A percentile compares a stretch with the other conserved stretches of the same genome.
These are phyloP conservation scores for Xiphophorus birchmanni DNA, from an alignment of 2,797 vertebrate species.

Conservation along the genomic window DNA sequence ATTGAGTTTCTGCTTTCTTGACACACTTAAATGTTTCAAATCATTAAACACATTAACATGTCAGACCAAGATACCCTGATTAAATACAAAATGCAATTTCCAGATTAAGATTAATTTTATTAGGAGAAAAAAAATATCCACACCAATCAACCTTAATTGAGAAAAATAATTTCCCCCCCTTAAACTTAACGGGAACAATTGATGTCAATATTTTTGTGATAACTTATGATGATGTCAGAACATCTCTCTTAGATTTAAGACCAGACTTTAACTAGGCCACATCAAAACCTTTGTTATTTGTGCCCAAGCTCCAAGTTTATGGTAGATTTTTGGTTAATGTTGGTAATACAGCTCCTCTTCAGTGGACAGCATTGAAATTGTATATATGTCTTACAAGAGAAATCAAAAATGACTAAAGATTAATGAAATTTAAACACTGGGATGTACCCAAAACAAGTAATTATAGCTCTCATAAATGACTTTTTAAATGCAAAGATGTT, in stretches of 20 bases:
- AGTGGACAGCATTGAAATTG: background rate
- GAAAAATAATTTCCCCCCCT: background rate
- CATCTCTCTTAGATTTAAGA: no score
- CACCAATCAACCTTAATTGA: background rate
- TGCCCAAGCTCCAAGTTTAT: background rate
- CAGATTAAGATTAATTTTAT: background rate
- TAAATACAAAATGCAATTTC: background rate
- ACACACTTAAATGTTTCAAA: background rate
- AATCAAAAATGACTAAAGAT: background rate
- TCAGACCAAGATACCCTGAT: background rate
- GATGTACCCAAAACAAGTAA: background rate
- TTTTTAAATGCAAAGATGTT: background rate
- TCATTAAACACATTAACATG: background rate
- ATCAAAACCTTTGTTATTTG: background rate
- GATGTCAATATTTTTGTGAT: no score
- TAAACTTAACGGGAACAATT: background rate
- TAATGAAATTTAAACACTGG: background rate
- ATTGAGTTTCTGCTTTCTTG: background rate
- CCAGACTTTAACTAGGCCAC: background rate
- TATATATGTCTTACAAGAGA: background rate
- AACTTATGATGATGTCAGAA: no score
- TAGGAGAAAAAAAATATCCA: background rate
- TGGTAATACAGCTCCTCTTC: background rate
- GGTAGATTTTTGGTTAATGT: background rate
- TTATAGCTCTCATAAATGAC: background rate